phyloP scores from a whole-genome alignment of 2,797 vertebrate species.

The Chelonia mydas region DNA sequence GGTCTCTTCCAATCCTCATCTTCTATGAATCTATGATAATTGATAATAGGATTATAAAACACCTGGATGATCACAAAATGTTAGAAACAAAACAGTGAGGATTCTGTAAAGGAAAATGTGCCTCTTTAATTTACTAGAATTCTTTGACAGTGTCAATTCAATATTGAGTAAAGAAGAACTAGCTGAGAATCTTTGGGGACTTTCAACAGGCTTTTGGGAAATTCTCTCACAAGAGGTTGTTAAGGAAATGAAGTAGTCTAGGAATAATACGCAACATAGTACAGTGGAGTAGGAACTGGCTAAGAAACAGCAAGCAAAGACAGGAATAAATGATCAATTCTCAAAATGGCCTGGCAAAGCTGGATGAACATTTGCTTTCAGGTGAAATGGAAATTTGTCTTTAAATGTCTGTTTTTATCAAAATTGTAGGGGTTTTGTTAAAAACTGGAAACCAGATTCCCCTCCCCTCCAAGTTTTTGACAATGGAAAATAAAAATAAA shows the following conservation, averaged over 20 bases:
- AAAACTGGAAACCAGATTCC: not conserved
- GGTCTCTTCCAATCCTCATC: no score
- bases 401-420: not conserved
- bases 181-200: slow-evolving; percentile 48
- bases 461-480: not conserved
- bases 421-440: no score
- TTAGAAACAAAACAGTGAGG: slow-evolving; percentile 12
- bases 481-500: not conserved
- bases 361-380: fast-evolving
- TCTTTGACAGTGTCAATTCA: slow-evolving; percentile 57
- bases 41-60: slow-evolving; percentile 52
- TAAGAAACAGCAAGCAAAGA: not conserved
- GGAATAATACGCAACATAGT: slow-evolving; percentile 22
- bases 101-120: slow-evolving; percentile 34
- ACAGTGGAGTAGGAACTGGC: not conserved
- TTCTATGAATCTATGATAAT: not conserved
- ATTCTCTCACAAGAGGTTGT: slow-evolving; percentile 48
- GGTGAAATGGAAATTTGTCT: not conserved
- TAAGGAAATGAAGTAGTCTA: slow-evolving; percentile 7
- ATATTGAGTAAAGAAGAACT: slow-evolving; percentile 49
- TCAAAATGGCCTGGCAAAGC: not conserved
- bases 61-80: slow-evolving; percentile 17
- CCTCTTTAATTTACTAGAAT: slow-evolving; percentile 60
- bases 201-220: slow-evolving; percentile 62
- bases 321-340: not conserved